Base-by-base conservation (phyloP, 2,888 invertebrate species). In the Apamea monoglypha region DNA sequence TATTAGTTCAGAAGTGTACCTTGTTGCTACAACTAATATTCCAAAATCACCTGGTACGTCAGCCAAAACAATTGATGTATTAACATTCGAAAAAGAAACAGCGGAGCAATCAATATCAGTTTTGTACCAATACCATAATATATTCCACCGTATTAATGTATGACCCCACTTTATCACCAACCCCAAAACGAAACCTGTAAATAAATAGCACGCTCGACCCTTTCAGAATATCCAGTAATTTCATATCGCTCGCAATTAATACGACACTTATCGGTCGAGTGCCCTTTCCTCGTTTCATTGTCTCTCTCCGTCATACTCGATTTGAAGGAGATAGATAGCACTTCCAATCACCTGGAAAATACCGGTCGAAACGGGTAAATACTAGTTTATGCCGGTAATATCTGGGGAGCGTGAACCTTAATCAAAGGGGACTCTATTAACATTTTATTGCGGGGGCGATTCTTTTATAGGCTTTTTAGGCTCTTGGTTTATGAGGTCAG, bases 201-300 rank as follows among this genome's bases (percentile, higher is more conserved):
- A 84, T 85, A 87, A 85, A 87, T 75, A 81, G 75, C 80, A 69
- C 29, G 61, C 53, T 68, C 74, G 73, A 76, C 76, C 78, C 79
- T 84, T 82, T 77, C 71, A 67, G 64, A 84, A 84, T 86, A 81
- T 71, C 7, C 76, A 74, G 79, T 83, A 82, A 83, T 80, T 81
- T 86, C 78, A 88, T 88, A 87, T 81, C 77, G 21, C 32, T 63
- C 70, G 74, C 87, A 89, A 89, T 89, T 88, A 87, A 88, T 85
- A 81, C 78, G 66, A 80, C 84, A 82, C 77, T 88, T 78, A 87
- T 83, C 77, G 66, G 74, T 69, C 67, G 73, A 82, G 64, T 78
- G 68, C 76, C 76, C 70, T 71, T 83, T 83, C 14, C 56, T 25
- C 14, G 63, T 80, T 61, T 36, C 56, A 69, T 79, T 72, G 68